Evolutionary conservation across 2,797 vertebrate genomes (phyloP).

Genomic region (Calcarius lapponicus): DNA sequence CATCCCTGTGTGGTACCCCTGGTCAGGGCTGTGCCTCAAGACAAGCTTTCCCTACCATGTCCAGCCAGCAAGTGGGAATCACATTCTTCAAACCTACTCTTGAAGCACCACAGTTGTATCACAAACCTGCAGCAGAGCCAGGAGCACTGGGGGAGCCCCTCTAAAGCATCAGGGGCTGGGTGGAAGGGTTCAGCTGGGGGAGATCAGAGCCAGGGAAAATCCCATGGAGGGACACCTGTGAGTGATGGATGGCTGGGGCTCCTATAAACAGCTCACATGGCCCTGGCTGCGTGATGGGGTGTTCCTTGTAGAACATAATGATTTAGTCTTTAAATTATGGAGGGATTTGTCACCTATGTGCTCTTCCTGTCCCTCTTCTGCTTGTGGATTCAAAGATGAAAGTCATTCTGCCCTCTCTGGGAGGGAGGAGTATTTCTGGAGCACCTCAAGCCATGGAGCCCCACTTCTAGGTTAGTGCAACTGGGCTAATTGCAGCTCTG

Average conservation of each 20-base stretch:
- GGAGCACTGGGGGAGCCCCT: background rate
- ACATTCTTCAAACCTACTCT: background rate
- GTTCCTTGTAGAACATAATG: background rate
- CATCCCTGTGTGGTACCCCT: background rate
- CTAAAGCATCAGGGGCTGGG: background rate
- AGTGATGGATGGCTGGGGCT: background rate
- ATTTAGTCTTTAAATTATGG: background rate
- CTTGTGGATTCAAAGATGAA: background rate
- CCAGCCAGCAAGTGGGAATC: background rate
- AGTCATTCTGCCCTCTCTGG: background rate
- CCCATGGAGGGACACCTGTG: background rate
- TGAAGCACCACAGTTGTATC: background rate
- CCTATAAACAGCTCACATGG: background rate
- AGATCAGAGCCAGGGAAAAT: background rate
- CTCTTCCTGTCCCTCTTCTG: background rate
- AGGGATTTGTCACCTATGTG: fast-evolving
- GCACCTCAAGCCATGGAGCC: background rate
- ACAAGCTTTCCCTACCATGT: background rate
- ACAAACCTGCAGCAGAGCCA: background rate
- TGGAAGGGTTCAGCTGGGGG: background rate
- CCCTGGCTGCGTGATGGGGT: too few relatives aligned
- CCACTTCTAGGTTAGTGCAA: background rate
- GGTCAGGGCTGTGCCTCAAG: background rate
- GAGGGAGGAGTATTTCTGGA: background rate
- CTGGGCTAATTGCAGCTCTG: background rate